These are phyloP conservation scores for Nephrotoma appendiculata DNA, from an alignment of 2,888 invertebrate species.

Conservation along the genomic window DNA sequence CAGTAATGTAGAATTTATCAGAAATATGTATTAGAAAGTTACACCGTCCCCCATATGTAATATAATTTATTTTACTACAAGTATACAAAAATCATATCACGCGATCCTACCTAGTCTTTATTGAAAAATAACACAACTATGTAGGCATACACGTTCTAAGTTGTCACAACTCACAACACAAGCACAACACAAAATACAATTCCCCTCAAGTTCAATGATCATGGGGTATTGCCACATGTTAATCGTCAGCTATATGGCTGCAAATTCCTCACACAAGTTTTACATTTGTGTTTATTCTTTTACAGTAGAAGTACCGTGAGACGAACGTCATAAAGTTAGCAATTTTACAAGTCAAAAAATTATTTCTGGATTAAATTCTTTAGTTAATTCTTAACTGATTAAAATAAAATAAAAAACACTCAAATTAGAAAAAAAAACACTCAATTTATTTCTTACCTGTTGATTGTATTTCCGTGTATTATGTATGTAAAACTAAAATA, in stretches of 20 bases:
- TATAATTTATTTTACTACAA: too few species aligned
- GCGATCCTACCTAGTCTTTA: background rate
- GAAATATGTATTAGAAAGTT: too few species aligned
- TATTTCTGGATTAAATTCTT: too few species aligned
- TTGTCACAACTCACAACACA: background rate
- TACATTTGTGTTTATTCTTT: background rate
- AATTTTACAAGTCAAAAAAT: background rate
- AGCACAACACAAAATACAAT: background rate
- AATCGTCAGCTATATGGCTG: background rate
- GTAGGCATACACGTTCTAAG: too few species aligned
- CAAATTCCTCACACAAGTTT: background rate
- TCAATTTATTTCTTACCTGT: background rate
- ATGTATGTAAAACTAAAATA: background rate
- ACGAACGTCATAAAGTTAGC: background rate
- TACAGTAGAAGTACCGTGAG: background rate
- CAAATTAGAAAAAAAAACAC: background rate
- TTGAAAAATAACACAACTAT: background rate
- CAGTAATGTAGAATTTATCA: too few species aligned
- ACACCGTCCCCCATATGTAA: too few species aligned
- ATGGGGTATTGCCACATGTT: background rate
- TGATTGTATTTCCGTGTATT: background rate
- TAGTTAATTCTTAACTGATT: background rate
- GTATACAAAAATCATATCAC: background rate
- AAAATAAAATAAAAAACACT: background rate
- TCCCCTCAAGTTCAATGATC: background rate